Evolutionary conservation across 2,888 invertebrate species (phyloP), one percentile per base, ranked within the genome.

Genomic region (Zeuzera pyrina): DNA sequence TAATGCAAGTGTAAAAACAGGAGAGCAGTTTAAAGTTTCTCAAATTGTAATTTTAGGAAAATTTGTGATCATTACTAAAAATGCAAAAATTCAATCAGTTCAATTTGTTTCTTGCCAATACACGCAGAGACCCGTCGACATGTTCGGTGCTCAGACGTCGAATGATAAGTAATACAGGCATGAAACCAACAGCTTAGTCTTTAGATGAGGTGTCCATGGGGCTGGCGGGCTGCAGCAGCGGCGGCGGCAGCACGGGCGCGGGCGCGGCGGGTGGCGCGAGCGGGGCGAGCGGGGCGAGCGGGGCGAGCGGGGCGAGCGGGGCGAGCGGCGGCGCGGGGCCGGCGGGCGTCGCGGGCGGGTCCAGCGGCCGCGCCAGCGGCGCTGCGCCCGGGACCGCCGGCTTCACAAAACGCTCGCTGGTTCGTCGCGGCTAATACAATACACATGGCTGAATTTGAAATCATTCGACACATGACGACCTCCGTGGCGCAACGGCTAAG

Each of bases 351-450:
- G 42, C 25, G 33, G 44, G 35, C 36, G 35, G 30, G 33, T 47
- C 38, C 27, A 53, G 43, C 29, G 65, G 62, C 19, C 84, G 86
- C 1, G 86, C 68, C 33, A 78, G 83, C 44, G 84, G 64, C 46
- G 81, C 76, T 43, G 79, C 78, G 41, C 85, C 85, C 38, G 93
- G 93, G 65, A 92, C 88, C 38, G 93, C 94, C 38, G 94, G 94
- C 70, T 94, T 94, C 38, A 94, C 91, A 62, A 94, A 94, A 49
- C 94, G 87, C 65, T 94, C 94, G 52, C 90, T 90, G 22, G 91
- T 83, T 30, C 91, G 87, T 42, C 91, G 87, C 44, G 86, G 81
- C 88, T 87, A 76, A 53, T 46, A 76, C 15, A 27, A 33, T 11
- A 21, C 12, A n/a, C n/a, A n/a, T n/a, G n/a, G n/a, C n/a, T n/a